Conservation (phyloP, 1,140 invertebrate genomes). For the Venturia canescens region DNA sequence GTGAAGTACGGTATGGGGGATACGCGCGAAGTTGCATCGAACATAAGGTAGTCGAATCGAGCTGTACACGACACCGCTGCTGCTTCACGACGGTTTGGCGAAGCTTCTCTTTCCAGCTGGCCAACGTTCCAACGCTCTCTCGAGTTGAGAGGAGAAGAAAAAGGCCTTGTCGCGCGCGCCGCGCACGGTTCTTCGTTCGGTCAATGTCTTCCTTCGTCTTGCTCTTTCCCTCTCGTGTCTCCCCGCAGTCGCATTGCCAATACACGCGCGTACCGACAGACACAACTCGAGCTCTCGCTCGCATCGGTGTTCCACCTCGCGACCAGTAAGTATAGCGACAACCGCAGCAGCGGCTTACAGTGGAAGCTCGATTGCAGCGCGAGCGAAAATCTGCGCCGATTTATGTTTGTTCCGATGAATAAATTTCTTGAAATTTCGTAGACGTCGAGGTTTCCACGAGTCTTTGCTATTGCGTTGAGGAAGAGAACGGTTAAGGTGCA, state of each 20-base stretch:
- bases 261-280: not conserved
- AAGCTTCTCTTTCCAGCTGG: conserved; percentile 67
- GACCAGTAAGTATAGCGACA: conserved; percentile 1
- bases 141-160: conserved; percentile 8
- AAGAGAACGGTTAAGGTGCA: no score
- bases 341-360: conserved; percentile 3
- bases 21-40: conserved; percentile 20
- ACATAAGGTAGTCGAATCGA: conserved; percentile 19
- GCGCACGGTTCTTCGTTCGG: conserved; percentile 70
- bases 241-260: conserved; percentile 10
- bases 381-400: not conserved
- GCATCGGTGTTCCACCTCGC: not conserved
- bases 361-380: not conserved
- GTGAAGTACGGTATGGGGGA: conserved; percentile 8
- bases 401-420: not conserved
- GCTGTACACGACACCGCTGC: conserved; percentile 23
- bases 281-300: not conserved
- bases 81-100: not conserved
- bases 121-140: conserved; percentile 17
- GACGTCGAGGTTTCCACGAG: no score
- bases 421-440: no score
- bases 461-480: no score
- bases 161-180: conserved; percentile 67
- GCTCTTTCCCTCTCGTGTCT: conserved; percentile 48
- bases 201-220: conserved; percentile 75